Percentiles rank a stretch among this genome's conserved stretches.
Evolutionary conservation across 1,140 invertebrate genomes (phyloP).

Genomic region (Drosophila truncata): DNA sequence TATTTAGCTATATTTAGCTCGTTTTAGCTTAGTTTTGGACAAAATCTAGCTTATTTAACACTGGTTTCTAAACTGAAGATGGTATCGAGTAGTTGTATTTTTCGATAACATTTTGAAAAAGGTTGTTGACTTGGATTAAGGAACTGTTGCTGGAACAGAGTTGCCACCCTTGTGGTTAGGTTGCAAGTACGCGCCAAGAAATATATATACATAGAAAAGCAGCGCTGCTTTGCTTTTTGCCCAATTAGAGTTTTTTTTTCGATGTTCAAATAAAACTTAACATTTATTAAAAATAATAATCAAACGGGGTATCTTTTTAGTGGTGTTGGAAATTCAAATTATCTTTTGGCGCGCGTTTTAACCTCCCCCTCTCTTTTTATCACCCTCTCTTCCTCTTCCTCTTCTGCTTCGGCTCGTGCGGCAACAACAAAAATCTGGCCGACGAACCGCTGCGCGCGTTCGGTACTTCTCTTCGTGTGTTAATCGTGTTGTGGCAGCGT

Average conservation of each 20-base stretch:
- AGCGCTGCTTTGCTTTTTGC: neutral
- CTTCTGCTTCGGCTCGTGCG: neutral
- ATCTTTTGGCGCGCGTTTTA: neutral
- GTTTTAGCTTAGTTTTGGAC: no score
- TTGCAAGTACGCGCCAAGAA: neutral
- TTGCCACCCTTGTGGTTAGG: neutral
- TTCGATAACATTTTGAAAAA: neutral
- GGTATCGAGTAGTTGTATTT: neutral
- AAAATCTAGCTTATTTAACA: no score
- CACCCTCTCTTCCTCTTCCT: neutral
- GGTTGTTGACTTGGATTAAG: neutral
- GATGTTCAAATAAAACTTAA: neutral
- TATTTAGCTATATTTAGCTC: no score
- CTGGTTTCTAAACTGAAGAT: conserved; percentile 40
- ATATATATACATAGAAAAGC: neutral
- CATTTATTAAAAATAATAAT: neutral
- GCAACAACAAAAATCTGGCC: conserved; percentile 6
- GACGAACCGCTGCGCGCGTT: conserved; percentile 4
- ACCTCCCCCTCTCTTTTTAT: neutral
- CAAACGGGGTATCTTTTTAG: neutral
- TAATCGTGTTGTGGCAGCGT: conserved; percentile 8
- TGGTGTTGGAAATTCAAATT: neutral
- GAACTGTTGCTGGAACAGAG: neutral
- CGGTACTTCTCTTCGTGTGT: conserved; percentile 1
- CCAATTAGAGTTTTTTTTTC: neutral